phyloP scores from a whole-genome alignment of 53 echinoderm and acorn worm genomes.

The Arbacia lixula region DNA sequence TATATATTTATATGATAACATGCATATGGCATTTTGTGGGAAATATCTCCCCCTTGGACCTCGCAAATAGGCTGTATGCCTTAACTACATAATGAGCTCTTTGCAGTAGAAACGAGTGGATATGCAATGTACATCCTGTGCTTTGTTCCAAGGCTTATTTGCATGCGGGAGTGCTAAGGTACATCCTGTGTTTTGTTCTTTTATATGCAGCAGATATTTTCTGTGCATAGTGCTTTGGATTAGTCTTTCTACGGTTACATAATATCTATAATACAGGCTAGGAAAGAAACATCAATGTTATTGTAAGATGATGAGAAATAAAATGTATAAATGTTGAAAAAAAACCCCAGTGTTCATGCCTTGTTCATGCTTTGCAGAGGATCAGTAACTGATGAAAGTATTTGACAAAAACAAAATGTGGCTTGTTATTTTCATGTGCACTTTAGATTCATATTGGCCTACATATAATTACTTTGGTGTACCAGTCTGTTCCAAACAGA shows the following conservation, averaged over 20 bases:
- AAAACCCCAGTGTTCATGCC: background rate
- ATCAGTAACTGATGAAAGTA: no score
- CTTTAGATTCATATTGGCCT: no score
- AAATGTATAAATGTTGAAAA: background rate
- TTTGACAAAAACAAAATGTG: no score
- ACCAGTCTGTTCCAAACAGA: no score
- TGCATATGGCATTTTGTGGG: background rate
- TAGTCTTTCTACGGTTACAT: background rate
- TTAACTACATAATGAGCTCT: no score
- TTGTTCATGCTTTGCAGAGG: no score
- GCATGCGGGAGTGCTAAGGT: background rate
- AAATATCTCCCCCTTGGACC: no score
- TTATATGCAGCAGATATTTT: background rate
- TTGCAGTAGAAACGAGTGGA: background rate
- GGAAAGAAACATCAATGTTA: background rate
- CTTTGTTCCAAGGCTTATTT: no score
- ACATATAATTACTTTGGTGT: no score
- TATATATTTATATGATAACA: background rate
- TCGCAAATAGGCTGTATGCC: no score
- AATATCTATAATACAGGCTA: background rate
- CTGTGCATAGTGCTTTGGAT: background rate
- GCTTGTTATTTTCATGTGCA: no score
- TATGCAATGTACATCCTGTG: background rate
- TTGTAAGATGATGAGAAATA: background rate
- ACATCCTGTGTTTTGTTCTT: background rate